Percentiles rank a stretch among this genome's conserved stretches.
These are phyloP conservation scores for Kuschelorhynchus macadamiae DNA, from an alignment of 2,888 invertebrate genomes.

Conservation along the genomic window DNA sequence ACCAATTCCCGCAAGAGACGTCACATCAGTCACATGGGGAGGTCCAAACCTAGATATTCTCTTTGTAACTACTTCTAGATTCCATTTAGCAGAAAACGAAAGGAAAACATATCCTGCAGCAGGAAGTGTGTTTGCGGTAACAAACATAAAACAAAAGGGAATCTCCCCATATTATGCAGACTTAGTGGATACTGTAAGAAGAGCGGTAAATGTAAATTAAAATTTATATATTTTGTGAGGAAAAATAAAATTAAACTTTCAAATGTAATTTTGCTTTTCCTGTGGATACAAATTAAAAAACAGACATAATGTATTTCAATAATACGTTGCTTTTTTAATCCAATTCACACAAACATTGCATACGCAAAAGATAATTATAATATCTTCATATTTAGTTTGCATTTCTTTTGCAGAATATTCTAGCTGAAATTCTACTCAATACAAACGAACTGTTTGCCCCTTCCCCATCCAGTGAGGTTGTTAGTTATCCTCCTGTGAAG, in stretches of 20 bases:
- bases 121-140: constrained; percentile 67
- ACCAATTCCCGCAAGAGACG: constrained; percentile 71
- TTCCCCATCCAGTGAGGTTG: constrained; percentile 28
- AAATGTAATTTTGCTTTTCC: too few relatives aligned
- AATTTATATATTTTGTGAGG: too few relatives aligned
- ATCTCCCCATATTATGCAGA: constrained; percentile 58
- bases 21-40: constrained; percentile 77
- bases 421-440: constrained; percentile 42
- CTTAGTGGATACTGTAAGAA: constrained; percentile 51
- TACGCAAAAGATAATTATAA: too few relatives aligned
- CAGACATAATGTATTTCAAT: too few relatives aligned
- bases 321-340: too few relatives aligned
- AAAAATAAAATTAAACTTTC: too few relatives aligned
- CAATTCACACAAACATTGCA: too few relatives aligned
- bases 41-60: constrained; percentile 73
- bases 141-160: constrained; percentile 60
- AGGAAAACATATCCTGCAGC: constrained; percentile 66
- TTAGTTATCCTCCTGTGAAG: constrained; percentile 18
- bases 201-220: constrained; percentile 43
- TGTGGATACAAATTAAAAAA: too few relatives aligned
- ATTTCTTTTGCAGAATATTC: constrained; percentile 34
- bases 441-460: constrained; percentile 47
- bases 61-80: constrained; percentile 73
- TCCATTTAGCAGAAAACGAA: constrained; percentile 48
- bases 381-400: too few relatives aligned